Evolutionary conservation across 1,140 invertebrate species (phyloP), one percentile per base, ranked within the genome.

Genomic region (Apocrypta bakeri): DNA sequence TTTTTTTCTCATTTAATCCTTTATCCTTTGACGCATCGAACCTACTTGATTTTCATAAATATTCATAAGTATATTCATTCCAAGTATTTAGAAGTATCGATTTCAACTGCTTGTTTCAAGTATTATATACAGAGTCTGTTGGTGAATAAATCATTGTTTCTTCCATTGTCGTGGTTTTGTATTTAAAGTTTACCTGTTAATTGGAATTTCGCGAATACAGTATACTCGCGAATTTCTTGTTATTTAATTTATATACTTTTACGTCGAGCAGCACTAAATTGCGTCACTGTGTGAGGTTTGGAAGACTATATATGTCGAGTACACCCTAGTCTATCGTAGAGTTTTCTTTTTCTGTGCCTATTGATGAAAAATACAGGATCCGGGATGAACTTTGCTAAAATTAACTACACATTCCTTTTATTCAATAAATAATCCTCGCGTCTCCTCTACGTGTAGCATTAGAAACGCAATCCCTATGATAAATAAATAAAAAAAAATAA

Each of bases 61-160:
- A 56, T 56, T 56, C 48, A 56, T 56, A 17, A 48, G 7, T n/a
- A 7, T 56, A 56, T 7, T 56, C 42, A 17, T 66, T 27, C 24
- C 21, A 66, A 66, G 64, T 66, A 66, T 27, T 66, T 14, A 66
- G 27, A 56, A 66, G 27, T 29, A 66, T 66, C 64, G 64, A 66
- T 27, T 66, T 29, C 14, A 12, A 25, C 11, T 66, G 48, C 17
- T 66, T 27, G 12, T 66, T 66, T 66, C 25, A 29, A 24, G 64
- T 29, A 17, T 66, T 66, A 64, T 64, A 29, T 66, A 27, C 25
- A 66, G 14, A 29, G 64, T 66, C 64, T 27, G 64, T 6, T 66
- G 25, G 8, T 29, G 64, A 12, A 66, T 12, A 66, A 66, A 66
- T 8, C 24, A 37, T 25, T 66, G 9, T 71, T 71, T 12, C n/a